These are phyloP conservation scores for Syngnathus scovelli DNA, from an alignment of 2,113 vertebrate genomes.

Conservation along the genomic window DNA sequence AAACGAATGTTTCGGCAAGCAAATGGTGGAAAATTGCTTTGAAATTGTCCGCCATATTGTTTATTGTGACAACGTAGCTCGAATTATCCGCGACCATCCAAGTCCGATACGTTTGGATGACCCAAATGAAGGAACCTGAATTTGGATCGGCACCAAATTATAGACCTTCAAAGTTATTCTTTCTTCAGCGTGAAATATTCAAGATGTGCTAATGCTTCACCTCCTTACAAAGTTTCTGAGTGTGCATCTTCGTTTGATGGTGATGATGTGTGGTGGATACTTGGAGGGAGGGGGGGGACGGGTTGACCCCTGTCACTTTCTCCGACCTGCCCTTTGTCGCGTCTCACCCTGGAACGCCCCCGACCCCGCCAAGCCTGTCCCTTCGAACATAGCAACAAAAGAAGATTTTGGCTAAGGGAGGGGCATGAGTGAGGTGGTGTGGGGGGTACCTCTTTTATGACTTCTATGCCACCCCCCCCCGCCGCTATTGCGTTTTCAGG, in stretches of 20 bases:
- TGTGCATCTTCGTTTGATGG: slow-evolving; percentile 6
- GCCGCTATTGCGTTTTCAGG: slow-evolving; percentile 38
- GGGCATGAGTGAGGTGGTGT: slow-evolving; percentile 8
- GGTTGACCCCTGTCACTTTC: slow-evolving; percentile 75
- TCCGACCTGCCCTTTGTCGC: slow-evolving; percentile 75
- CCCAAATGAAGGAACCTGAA: background rate
- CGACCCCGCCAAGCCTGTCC: slow-evolving; percentile 30
- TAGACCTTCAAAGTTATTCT: background rate
- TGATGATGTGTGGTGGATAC: slow-evolving; percentile 43
- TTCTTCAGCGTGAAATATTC: background rate
- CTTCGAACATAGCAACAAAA: slow-evolving; percentile 43
- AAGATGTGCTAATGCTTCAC: background rate
- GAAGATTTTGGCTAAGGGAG: slow-evolving; percentile 38
- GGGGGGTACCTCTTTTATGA: slow-evolving; percentile 58
- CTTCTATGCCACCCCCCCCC: slow-evolving; percentile 52
- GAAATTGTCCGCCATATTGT: slow-evolving; percentile 44
- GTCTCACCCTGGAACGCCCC: slow-evolving; percentile 67
- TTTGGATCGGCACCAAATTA: slow-evolving; percentile 1
- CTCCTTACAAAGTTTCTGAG: background rate
- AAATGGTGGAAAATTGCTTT: slow-evolving; percentile 22
- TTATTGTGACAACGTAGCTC: slow-evolving; percentile 79
- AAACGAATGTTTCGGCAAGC: slow-evolving; percentile 34
- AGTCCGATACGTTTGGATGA: slow-evolving; percentile 3
- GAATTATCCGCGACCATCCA: slow-evolving; percentile 85
- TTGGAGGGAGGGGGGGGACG: slow-evolving; percentile 54